A percentile compares a stretch with the other conserved stretches of the same genome.
Evolutionary conservation across 30 jellyfish, hydroid and myxozoan species (phyloP).

Genomic region (Cassiopea andromeda): DNA sequence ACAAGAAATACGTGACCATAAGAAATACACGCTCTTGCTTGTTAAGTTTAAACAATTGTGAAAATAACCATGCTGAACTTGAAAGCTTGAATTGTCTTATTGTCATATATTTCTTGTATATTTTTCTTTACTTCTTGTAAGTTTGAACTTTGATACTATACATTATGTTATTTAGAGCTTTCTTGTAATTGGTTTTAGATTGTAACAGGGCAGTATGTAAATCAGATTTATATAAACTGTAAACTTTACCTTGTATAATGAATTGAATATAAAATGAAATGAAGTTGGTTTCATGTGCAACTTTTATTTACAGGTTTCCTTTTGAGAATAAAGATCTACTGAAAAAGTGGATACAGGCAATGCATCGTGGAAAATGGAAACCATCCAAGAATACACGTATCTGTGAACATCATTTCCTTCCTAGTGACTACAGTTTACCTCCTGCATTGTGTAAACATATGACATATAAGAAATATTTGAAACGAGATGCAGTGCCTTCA

Average conservation of each 20-base stretch:
- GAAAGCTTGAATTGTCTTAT: too few species aligned
- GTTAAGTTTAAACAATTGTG: too few species aligned
- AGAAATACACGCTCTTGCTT: too few species aligned
- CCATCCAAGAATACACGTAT: constrained; percentile 25
- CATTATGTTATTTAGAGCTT: too few species aligned
- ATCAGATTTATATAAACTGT: neutral
- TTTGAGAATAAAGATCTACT: constrained; percentile 14
- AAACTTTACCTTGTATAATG: neutral
- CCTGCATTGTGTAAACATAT: constrained; percentile 1
- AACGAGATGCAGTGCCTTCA: constrained; percentile 29
- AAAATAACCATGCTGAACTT: too few species aligned
- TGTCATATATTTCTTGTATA: too few species aligned
- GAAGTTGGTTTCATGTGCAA: neutral
- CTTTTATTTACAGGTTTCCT: neutral
- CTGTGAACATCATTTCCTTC: constrained; percentile 34
- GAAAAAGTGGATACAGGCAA: constrained; percentile 20
- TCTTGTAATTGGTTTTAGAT: too few species aligned
- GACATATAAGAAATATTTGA: neutral
- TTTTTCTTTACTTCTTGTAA: too few species aligned
- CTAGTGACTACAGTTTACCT: constrained; percentile 32
- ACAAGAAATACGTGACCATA: too few species aligned
- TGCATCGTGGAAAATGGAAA: constrained; percentile 27
- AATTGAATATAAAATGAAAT: too few species aligned
- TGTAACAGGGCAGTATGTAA: too few species aligned
- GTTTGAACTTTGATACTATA: too few species aligned